phyloP scores from a whole-genome alignment of 2,797 vertebrate genomes.

The Sitta carolinensis region DNA sequence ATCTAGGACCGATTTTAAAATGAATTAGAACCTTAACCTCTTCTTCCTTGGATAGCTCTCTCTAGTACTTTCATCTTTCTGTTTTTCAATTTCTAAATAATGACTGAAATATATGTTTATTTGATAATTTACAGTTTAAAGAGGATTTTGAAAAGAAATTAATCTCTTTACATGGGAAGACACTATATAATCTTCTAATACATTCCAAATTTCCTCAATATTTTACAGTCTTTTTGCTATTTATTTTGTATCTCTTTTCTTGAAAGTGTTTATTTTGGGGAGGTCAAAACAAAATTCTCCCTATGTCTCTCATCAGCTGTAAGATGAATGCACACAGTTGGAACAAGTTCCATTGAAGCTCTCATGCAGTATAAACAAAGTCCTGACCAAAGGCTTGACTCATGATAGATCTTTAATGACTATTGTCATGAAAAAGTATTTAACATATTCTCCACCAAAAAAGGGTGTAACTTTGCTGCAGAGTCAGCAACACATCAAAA shows the following conservation, averaged over 20 bases:
- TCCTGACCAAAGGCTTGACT: conserved; percentile 37
- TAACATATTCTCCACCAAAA: conserved; percentile 3
- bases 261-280: conserved; percentile 61
- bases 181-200: conserved; percentile 32
- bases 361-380: conserved; percentile 58
- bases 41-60: background rate
- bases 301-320: conserved; percentile 51
- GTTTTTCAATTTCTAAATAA: background rate
- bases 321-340: conserved; percentile 56
- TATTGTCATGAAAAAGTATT: conserved; percentile 64
- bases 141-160: conserved; percentile 27
- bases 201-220: conserved; percentile 45
- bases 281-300: conserved; percentile 64
- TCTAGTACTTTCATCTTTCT: background rate
- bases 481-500: conserved; percentile 35
- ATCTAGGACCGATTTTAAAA: background rate
- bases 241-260: conserved; percentile 66
- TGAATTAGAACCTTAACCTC: background rate
- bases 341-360: conserved; percentile 48
- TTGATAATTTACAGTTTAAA: conserved; percentile 30
- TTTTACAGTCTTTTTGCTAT: conserved; percentile 57
- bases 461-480: background rate
- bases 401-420: conserved; percentile 67
- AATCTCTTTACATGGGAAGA: conserved; percentile 34
- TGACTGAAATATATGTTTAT: background rate